Conservation (phyloP, 2,113 vertebrate species). For the Scolopax mira region DNA sequence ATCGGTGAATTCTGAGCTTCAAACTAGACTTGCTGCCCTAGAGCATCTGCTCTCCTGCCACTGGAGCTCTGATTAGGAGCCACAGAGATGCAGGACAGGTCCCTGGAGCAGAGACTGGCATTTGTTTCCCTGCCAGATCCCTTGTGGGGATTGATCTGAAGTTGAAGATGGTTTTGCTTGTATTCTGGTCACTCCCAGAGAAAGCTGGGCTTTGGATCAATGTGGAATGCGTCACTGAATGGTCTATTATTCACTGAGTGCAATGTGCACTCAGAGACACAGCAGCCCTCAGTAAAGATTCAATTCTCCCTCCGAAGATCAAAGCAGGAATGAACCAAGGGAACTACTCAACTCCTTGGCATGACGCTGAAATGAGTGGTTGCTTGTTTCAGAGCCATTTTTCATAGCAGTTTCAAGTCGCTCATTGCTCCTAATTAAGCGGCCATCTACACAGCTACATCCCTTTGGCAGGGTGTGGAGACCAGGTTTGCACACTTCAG, state of each 20-base stretch:
- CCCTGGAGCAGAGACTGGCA: not conserved
- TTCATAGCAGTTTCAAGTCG: not conserved
- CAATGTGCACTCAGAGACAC: not conserved
- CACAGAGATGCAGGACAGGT: not conserved
- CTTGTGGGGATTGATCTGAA: constrained; percentile 45
- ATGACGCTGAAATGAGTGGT: not conserved
- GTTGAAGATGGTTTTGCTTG: constrained; percentile 48
- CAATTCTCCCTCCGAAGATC: constrained; percentile 47
- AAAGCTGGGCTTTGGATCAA: constrained; percentile 53
- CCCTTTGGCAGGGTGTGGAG: not conserved
- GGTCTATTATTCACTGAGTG: constrained; percentile 45
- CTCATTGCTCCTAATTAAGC: constrained; percentile 4
- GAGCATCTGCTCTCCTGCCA: not conserved
- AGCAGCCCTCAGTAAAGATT: constrained; percentile 47
- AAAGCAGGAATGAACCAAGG: constrained; percentile 20
- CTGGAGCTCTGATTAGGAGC: not conserved
- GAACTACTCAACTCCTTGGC: constrained; percentile 18
- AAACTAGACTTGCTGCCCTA: constrained; percentile 18
- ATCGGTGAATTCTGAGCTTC: not conserved
- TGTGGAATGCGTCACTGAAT: constrained; percentile 46
- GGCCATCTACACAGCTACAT: not conserved
- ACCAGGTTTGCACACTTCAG: no score
- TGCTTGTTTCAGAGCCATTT: not conserved
- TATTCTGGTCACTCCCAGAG: constrained; percentile 52
- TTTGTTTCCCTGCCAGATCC: constrained; percentile 5